A percentile compares a stretch with the other conserved stretches of the same genome.
Evolutionary conservation across 2,797 vertebrate species (phyloP).

Genomic region (Anomalospiza imberbis): DNA sequence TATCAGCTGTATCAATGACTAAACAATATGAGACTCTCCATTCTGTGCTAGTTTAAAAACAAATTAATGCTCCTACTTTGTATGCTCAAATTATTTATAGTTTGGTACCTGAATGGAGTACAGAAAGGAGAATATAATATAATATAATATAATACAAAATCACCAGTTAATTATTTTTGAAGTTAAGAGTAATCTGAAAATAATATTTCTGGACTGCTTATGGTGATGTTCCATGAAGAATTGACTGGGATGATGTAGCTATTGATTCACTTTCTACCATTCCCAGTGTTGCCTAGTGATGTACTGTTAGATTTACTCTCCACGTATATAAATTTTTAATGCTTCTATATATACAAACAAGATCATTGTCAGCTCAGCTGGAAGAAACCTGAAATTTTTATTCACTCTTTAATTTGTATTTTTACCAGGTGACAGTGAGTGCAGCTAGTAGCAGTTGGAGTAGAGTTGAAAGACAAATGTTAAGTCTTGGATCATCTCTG

Average conservation of each 20-base stretch:
- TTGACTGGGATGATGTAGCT: background rate
- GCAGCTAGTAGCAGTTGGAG: background rate
- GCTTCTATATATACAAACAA: background rate
- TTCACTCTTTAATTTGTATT: slow-evolving; percentile 18
- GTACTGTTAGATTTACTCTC: background rate
- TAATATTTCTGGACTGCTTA: background rate
- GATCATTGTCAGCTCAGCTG: background rate
- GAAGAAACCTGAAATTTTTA: background rate
- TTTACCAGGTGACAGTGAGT: background rate
- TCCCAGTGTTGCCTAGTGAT: background rate
- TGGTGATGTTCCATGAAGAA: background rate
- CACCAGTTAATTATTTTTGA: background rate
- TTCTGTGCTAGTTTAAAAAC: background rate
- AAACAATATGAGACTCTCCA: background rate
- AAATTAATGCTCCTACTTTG: background rate
- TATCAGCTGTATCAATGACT: background rate
- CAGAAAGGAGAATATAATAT: background rate
- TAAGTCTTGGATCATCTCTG: background rate
- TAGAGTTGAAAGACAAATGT: background rate
- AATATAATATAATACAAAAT: background rate
- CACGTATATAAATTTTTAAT: slow-evolving; percentile 4
- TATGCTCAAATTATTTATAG: background rate
- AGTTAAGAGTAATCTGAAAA: background rate
- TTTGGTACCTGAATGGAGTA: background rate
- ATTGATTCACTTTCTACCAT: background rate